A percentile compares a stretch with the other conserved stretches of the same genome.
phyloP scores from a whole-genome alignment of 2,113 vertebrate genomes.

The Mus musculus region GRCm39 chr1:129584501-129585000 shows the following conservation, averaged over 20 bases:
- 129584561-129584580: slow-evolving; percentile 79
- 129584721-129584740: background rate
- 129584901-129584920: background rate
- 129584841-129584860: background rate
- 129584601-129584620: slow-evolving; percentile 77
- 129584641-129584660: slow-evolving; percentile 69
- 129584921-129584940: background rate
- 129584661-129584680: slow-evolving; percentile 73
- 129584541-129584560: slow-evolving; percentile 51
- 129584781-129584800: background rate
- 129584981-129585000: background rate
- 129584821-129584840: background rate
- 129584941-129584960: background rate
- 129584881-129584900: background rate
- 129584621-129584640: slow-evolving; percentile 70
- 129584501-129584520: slow-evolving; percentile 26
- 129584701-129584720: background rate
- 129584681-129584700: slow-evolving; percentile 63
- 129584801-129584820: background rate
- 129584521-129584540: slow-evolving; percentile 55
- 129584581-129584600: slow-evolving; percentile 79
- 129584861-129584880: background rate
- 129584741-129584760: background rate
- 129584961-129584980: background rate
- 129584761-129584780: background rate